Base-by-base conservation (phyloP, 2,888 invertebrate species). In the Strigamia transsilvanica region DNA sequence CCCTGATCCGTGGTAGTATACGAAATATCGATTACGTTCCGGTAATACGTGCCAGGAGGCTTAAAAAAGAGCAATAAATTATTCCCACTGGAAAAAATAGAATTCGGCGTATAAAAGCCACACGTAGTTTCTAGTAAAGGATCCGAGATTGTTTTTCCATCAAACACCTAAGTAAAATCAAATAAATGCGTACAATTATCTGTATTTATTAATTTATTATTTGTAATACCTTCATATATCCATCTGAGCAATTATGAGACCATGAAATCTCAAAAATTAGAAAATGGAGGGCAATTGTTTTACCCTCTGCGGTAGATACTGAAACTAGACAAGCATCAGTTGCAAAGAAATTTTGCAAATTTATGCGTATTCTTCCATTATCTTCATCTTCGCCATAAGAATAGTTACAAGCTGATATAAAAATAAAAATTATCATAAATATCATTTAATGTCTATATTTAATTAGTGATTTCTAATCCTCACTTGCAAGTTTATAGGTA, bases 1-100 rank as follows among this genome's bases (percentile, higher is more conserved):
- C 77, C 77, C 12, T 77, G 77, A 27, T 77, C 77, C 5, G 77
- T 77, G 15, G 77, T 77, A 34, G 77, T 34, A 77, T n/a, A 77
- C 38, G 9, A 23, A 32, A 32, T n/a, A 18, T 77, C 77, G 32
- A 77, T 77, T 23, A n/a, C 4, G 23, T 77, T 56, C 4, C n/a
- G n/a, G 56, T 18, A 18, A 56, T 56, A 18, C n/a, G n/a, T n/a
- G 9, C 21, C 56, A 18, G n/a, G n/a, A 0, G 34, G 23, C 32
- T 77, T 32, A 4, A 77, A 34, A 38, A 34, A 3, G 23, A 77
- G 21, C 7, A 34, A 18, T 23, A 77, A 73, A 73, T 34, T n/a
- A 32, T n/a, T 77, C 2, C 38, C n/a, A 77, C 9, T 77, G 7
- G 77, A 27, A 27, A 34, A 77, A 27, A 77, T 38, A 12, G 77